Evolutionary conservation across 2,113 vertebrate species (phyloP), one percentile per base, ranked within the genome.

Genomic region (Ailurus styani): DNA sequence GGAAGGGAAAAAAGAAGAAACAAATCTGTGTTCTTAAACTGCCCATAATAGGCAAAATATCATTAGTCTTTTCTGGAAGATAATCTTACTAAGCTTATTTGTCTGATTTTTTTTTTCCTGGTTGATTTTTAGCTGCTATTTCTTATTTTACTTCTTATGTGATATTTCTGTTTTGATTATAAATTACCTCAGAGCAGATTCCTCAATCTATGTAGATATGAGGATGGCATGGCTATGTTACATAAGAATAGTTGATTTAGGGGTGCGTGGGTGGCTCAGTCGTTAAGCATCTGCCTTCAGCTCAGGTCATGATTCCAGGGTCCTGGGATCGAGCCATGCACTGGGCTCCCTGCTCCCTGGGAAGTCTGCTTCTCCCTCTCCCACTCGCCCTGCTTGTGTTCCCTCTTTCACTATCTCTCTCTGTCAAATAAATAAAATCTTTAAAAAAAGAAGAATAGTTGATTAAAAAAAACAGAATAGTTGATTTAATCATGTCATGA

Each of bases 31-130:
- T 72, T 98, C 21, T 52, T 78, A 86, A 95, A 94, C 42, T 90
- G 40, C 12, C 72, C 77, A 94, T 91, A 97, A 96, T 83, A 96
- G 81, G 87, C 90, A 95, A 97, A 97, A 87, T 93, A 93, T 91
- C 92, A 91, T 96, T 90, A 95, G 47, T 88, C 64, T 88, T 54
- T 97, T 82, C 81, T 88, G 54, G 5, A 93, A 89, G 93, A 95
- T 94, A 95, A 96, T 97, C 84, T 96, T 97, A 90, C 85, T 96
- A 92, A 96, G 20, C 29, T 97, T 95, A 96, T 94, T 91, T 93
- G 55, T 81, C 60, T 87, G 94, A 70, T 84, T 89, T 89, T 78
- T 96, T 96, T 84, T 90, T 97, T 94, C 89, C 50, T 96, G 25
- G 15, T 82, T 95, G 31, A 95, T 34, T 96, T 97, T 96, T 96